A percentile compares a stretch with the other conserved stretches of the same genome.
Evolutionary conservation across 2,113 vertebrate genomes (phyloP).

Genomic region (Rhombomys opimus): DNA sequence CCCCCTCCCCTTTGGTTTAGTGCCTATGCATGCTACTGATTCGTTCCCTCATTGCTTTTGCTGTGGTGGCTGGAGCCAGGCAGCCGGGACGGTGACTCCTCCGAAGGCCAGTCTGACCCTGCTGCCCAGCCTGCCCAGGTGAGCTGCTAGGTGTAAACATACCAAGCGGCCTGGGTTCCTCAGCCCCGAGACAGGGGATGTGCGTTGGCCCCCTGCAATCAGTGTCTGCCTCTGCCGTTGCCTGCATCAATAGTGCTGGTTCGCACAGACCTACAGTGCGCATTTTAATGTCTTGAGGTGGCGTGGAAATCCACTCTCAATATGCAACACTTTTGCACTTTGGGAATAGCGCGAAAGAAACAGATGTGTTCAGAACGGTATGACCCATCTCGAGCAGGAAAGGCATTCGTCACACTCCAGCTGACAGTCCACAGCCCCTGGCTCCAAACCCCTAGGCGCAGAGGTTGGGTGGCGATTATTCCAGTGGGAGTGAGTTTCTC

Average conservation of each 20-base stretch:
- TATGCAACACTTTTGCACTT: neutral
- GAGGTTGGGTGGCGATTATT: neutral
- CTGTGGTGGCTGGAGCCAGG: neutral
- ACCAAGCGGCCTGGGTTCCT: neutral
- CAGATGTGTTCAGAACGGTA: neutral
- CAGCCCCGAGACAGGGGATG: constrained; percentile 41
- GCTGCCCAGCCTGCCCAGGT: neutral
- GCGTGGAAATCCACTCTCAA: neutral
- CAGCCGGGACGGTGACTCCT: neutral
- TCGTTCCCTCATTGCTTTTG: neutral
- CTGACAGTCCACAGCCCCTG: neutral
- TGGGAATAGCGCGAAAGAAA: neutral
- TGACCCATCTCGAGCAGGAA: neutral
- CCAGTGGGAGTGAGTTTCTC: neutral
- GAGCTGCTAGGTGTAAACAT: neutral
- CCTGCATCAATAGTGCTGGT: constrained; percentile 70
- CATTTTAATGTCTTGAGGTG: constrained; percentile 61
- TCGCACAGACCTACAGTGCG: constrained; percentile 63
- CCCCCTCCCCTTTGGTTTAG: neutral
- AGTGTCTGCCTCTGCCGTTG: constrained; percentile 60
- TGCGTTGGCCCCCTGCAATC: constrained; percentile 55
- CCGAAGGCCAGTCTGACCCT: rapidly evolving
- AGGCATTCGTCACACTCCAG: neutral
- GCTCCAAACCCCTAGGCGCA: neutral
- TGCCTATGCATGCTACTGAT: too few relatives aligned